Percentiles rank a stretch among this genome's conserved stretches.
These are phyloP conservation scores for Diabrotica balteata DNA, from an alignment of 2,888 invertebrate genomes.

Conservation along the genomic window DNA sequence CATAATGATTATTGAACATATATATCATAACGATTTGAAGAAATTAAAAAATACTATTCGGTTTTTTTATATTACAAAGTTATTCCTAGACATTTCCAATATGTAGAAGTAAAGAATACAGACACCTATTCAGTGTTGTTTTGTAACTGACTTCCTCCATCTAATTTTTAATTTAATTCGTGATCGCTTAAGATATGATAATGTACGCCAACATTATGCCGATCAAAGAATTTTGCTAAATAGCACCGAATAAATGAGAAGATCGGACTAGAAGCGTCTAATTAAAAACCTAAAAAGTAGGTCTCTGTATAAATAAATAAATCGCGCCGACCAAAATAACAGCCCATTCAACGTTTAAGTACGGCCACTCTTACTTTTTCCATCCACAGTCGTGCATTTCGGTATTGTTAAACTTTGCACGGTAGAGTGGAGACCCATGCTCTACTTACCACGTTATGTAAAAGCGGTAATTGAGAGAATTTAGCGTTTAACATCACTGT, in stretches of 20 bases:
- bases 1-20: too few relatives aligned
- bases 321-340: constrained; percentile 17
- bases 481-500: constrained; percentile 55
- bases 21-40: too few relatives aligned
- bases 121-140: too few relatives aligned
- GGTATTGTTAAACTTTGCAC: constrained; percentile 49
- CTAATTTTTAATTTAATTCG: too few relatives aligned
- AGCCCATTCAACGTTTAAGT: constrained; percentile 24
- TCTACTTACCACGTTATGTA: constrained; percentile 59
- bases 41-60: too few relatives aligned
- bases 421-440: constrained; percentile 57
- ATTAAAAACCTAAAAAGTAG: constrained; percentile 18
- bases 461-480: constrained; percentile 59
- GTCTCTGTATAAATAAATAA: constrained; percentile 21
- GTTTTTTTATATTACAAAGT: too few relatives aligned
- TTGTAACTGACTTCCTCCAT: too few relatives aligned
- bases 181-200: too few relatives aligned
- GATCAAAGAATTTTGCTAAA: too few relatives aligned
- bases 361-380: constrained; percentile 23
- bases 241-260: background rate
- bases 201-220: too few relatives aligned
- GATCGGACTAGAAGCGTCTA: constrained; percentile 4
- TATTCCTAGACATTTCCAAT: too few relatives aligned
- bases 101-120: too few relatives aligned
- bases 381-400: constrained; percentile 31